Base-by-base conservation (phyloP, 2,113 vertebrate genomes). In the Crotophaga sulcirostris region DNA sequence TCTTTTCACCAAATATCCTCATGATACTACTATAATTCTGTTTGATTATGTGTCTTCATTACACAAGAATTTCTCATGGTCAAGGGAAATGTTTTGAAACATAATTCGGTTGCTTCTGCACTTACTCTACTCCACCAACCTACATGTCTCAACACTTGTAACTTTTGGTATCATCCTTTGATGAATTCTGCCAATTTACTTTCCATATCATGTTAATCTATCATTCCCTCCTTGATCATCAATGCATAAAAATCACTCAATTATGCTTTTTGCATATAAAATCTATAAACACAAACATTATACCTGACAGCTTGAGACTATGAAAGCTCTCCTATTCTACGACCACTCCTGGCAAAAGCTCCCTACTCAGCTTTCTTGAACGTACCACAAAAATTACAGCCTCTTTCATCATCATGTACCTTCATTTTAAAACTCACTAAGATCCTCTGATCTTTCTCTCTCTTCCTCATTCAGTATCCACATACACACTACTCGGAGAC, bases 31-130 rank as follows among this genome's bases (percentile, higher is more conserved):
- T 54, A 44, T 58, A 45, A 87, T 63, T 87, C 78, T 68, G 45
- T 91, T 82, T 93, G 73, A 73, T 92, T 94, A 85, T n/a, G 33
- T 49, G 42, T 34, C 70, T 74, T 74, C 58, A 87, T 85, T 76
- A 93, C 8, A 6, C 31, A 91, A 64, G 36, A 89, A 73, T 85
- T 91, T 83, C 28, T 89, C 24, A 79, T 5, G 20, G 82, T 85
- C 59, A 91, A 69, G 34, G 23, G 34, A 63, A 45, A 80, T 25
- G 26, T 90, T 88, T 84, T 69, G 33, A 82, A 91, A 51, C 33
- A 24, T 44, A 84, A 62, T 64, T 76, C 24, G 60, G 28, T 6
- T 45, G 80, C 28, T 68, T 75, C 40, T 58, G 67, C 17, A 68
- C 28, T 68, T 12, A 19, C 15, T 9, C 45, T 49, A 44, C 13